A percentile compares a stretch with the other conserved stretches of the same genome.
Evolutionary conservation across 2,113 vertebrate species (phyloP).

Genomic region (Scopus umbretta): DNA sequence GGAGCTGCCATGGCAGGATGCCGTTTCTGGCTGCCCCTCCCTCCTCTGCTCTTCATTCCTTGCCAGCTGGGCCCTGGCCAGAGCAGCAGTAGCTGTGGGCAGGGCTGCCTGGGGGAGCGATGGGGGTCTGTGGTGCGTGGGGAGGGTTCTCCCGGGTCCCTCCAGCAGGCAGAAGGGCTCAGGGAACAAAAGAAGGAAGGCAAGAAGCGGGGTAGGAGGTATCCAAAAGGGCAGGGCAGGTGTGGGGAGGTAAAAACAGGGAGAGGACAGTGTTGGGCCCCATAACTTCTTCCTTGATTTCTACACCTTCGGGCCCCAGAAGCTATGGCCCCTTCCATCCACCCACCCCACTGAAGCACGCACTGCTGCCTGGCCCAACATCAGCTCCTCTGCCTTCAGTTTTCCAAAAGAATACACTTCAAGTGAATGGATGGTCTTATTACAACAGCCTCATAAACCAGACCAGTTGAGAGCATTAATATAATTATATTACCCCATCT

Average conservation of each 20-base stretch:
- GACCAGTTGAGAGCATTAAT: background rate
- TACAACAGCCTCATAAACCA: background rate
- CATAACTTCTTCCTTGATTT: background rate
- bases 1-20: background rate
- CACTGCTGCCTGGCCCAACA: background rate
- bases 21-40: background rate
- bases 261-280: background rate
- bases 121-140: accelerated
- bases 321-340: background rate
- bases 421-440: background rate
- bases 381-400: background rate
- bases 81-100: background rate
- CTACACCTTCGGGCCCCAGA: background rate
- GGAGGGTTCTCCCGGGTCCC: background rate
- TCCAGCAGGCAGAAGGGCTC: background rate
- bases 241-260: background rate
- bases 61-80: background rate
- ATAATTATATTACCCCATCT: background rate
- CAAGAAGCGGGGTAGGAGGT: background rate
- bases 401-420: background rate
- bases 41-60: background rate
- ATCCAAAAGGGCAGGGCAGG: background rate
- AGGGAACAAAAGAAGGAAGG: background rate
- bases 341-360: accelerated
- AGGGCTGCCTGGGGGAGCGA: background rate